Conservation (phyloP, 2,113 vertebrate species). For the Sceloporus undulatus region DNA sequence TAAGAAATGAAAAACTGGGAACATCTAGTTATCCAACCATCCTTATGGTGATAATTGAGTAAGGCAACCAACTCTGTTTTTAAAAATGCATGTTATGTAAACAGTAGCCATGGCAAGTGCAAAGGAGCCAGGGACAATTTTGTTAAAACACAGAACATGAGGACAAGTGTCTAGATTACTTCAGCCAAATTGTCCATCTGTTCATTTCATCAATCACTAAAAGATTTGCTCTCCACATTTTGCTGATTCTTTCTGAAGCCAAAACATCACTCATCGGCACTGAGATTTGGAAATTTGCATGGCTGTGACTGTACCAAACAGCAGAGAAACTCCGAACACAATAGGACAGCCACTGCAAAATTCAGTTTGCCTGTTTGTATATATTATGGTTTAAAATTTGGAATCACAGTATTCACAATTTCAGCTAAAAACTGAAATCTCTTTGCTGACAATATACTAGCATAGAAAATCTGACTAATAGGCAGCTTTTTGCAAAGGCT, state of each 20-base stretch:
- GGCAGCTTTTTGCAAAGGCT: neutral
- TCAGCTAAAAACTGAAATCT: neutral
- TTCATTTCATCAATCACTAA: constrained; percentile 37
- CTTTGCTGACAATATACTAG: neutral
- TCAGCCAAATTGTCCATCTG: constrained; percentile 42
- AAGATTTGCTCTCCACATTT: constrained; percentile 41
- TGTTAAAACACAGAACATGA: constrained; percentile 41
- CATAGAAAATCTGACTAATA: neutral
- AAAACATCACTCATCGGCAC: constrained; percentile 23
- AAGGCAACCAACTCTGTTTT: constrained; percentile 31
- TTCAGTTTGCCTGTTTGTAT: neutral
- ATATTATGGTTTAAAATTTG: neutral
- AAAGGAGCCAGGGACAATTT: constrained; percentile 38
- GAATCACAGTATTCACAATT: neutral
- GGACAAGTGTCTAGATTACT: constrained; percentile 29
- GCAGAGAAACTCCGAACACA: neutral
- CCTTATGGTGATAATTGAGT: constrained; percentile 45
- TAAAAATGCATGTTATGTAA: constrained; percentile 32
- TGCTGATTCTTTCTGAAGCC: constrained; percentile 22
- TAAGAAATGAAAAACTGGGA: constrained; percentile 51
- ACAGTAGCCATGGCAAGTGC: constrained; percentile 39
- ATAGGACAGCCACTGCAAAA: neutral
- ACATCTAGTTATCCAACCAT: constrained; percentile 39
- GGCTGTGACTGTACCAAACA: constrained; percentile 5
- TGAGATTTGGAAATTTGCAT: constrained; percentile 16